A percentile compares a stretch with the other conserved stretches of the same genome.
phyloP scores from a whole-genome alignment of 2,888 invertebrate genomes.

The Chromoteleia sp. region DNA sequence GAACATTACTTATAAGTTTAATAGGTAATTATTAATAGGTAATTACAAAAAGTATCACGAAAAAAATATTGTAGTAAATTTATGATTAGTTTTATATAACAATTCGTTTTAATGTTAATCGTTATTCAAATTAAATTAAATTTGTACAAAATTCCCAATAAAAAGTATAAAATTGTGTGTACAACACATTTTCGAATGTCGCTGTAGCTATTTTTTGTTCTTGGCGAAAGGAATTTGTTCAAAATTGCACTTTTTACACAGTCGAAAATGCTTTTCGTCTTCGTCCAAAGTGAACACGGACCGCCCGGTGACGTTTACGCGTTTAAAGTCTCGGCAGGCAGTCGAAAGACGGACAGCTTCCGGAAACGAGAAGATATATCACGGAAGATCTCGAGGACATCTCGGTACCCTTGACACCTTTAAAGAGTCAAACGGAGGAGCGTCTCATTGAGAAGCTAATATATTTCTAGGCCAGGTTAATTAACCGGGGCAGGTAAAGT shows the following conservation, averaged over 20 bases:
- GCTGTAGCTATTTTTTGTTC: too few species aligned
- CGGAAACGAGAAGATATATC: constrained; percentile 83
- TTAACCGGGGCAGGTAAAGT: constrained; percentile 77
- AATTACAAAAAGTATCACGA: too few species aligned
- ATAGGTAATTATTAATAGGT: too few species aligned
- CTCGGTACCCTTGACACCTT: constrained; percentile 61
- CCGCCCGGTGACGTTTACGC: constrained; percentile 55
- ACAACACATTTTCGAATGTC: too few species aligned
- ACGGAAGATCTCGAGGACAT: constrained; percentile 71
- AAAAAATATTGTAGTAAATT: too few species aligned
- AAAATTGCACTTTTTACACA: constrained; percentile 36
- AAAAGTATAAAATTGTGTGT: too few species aligned
- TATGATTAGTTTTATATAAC: too few species aligned
- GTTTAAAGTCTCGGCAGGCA: constrained; percentile 60
- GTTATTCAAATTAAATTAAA: too few species aligned
- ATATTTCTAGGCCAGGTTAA: constrained; percentile 75
- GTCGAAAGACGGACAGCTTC: constrained; percentile 81
- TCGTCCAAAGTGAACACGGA: constrained; percentile 30
- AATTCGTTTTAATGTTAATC: too few species aligned
- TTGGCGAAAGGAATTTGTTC: too few species aligned
- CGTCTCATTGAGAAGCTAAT: constrained; percentile 47
- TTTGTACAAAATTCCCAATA: too few species aligned
- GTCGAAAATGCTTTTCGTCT: constrained; percentile 11
- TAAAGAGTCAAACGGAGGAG: constrained; percentile 16
- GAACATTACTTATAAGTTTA: too few species aligned